Base-by-base conservation (phyloP, 2,888 invertebrate species). In the Melanostoma scalare region DNA sequence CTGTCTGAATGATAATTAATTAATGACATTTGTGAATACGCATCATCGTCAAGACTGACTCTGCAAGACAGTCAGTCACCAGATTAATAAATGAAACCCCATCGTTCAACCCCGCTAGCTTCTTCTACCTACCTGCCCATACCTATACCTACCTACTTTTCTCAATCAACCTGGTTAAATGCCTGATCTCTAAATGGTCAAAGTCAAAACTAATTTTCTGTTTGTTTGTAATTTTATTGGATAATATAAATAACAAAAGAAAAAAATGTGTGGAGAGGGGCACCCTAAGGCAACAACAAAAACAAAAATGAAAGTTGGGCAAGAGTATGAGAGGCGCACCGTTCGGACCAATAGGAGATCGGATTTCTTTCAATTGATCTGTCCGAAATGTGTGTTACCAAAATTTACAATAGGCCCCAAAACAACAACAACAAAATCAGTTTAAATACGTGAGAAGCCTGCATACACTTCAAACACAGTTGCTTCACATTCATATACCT, bases 221-320 rank as follows among this genome's bases (percentile, higher is more conserved):
- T 55, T 73, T 78, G 63, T 77, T 73, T 74, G 82, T 56, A 77
- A 38, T 82, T 68, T 82, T 82, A 82, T 82, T 82, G 81, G 81
- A 68, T 69, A 73, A 63, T 78, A 74, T 65, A 69, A 74, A 69
- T 82, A 76, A 68, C 55, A 20, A 20, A 20, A 20, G 20, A 20
- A 53, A 38, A 46, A 5, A 44, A 53, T 35, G 35, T 35, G 53
- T 31, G 46, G 50, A 67, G 68, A 63, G 48, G 65, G 77, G 56
- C 44, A 31, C 36, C 60, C 61, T 53, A 58, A 71, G 48, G 48
- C 46, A 53, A 52, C 44, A 50, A 61, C 46, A 78, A 78, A 67
- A 67, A 73, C 48, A 81, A 81, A 82, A 77, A 82, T 82, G 82
- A 82, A 78, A 82, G 78, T 69, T 82, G 69, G 56, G 53, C 53